Evolutionary conservation across 2,888 invertebrate genomes (phyloP), one percentile per base, ranked within the genome.

Genomic region (Chalcis sispes): DNA sequence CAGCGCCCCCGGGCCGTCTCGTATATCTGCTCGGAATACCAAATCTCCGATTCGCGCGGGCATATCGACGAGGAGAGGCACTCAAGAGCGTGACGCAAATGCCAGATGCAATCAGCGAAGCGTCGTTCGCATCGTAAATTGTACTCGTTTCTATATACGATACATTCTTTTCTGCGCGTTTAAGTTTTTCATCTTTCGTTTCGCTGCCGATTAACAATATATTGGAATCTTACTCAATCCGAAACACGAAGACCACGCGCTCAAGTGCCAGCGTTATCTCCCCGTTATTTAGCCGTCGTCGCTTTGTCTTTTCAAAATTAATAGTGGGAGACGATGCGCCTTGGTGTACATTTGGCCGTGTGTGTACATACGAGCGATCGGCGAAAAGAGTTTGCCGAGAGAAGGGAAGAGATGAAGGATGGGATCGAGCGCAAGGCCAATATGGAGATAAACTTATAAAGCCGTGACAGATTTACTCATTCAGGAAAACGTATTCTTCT

Each of bases 61-160:
- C 88, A 88, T 88, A 88, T 88, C 88, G 88, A 85, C 88, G 86
- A 83, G 88, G 85, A 87, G 86, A 83, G 86, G 84, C 84, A 87
- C 87, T 88, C 86, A 86, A 86, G 85, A 82, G 78, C 78, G 88
- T 88, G 88, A 88, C 88, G 88, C 85, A 88, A 88, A 88, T 88
- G 87, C 88, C 84, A 86, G 87, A 88, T 88, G 88, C 86, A 88
- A 88, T 88, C 88, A 88, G 79, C 82, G 58, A 59, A 58, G 62
- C 69, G 62, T 36, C 32, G 59, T 59, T 27, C 32, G 20, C 25
- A 36, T 10, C 29, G 42, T 15, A 48, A 66, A 65, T 56, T 58
- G n/a, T n/a, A n/a, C 54, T 62, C 62, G 20, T 72, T 29, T 73
- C 75, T 67, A 36, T 10, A 7, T 36, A 10, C 36, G 10, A 36